Percentiles rank a stretch among this genome's conserved stretches.
phyloP scores from a whole-genome alignment of 2,888 invertebrate species.

The Lasioglossum morio region DNA sequence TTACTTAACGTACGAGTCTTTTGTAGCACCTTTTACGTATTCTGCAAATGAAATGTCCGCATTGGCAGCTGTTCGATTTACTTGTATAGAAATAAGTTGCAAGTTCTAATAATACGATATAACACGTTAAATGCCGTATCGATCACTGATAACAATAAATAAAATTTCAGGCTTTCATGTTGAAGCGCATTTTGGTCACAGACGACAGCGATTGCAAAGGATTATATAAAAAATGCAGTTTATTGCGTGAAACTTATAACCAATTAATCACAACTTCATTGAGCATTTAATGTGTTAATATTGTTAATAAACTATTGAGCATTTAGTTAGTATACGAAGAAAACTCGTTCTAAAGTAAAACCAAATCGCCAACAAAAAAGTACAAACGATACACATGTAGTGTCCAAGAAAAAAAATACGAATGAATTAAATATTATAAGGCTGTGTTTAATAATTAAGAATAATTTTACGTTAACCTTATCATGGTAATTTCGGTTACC shows the following conservation, averaged over 20 bases:
- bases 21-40: background rate
- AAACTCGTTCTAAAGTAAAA: background rate
- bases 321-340: background rate
- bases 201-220: background rate
- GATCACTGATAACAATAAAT: background rate
- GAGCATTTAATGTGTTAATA: background rate
- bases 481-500: background rate
- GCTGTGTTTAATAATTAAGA: slow-evolving; percentile 72
- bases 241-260: background rate
- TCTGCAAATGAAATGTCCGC: slow-evolving; percentile 15
- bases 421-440: slow-evolving; percentile 66
- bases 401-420: background rate
- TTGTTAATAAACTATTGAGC: background rate
- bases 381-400: slow-evolving; percentile 1
- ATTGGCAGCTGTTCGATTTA: slow-evolving; percentile 32
- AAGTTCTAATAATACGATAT: background rate
- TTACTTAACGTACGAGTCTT: background rate
- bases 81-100: slow-evolving; percentile 16
- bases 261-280: background rate
- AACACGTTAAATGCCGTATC: background rate
- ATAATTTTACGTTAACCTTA: slow-evolving; percentile 22
- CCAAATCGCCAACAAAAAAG: background rate
- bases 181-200: background rate
- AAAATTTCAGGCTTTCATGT: background rate
- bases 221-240: background rate